A percentile compares a stretch with the other conserved stretches of the same genome.
These are phyloP conservation scores for Leuciscus idus DNA, from an alignment of 2,113 vertebrate genomes.

Conservation along the genomic window DNA sequence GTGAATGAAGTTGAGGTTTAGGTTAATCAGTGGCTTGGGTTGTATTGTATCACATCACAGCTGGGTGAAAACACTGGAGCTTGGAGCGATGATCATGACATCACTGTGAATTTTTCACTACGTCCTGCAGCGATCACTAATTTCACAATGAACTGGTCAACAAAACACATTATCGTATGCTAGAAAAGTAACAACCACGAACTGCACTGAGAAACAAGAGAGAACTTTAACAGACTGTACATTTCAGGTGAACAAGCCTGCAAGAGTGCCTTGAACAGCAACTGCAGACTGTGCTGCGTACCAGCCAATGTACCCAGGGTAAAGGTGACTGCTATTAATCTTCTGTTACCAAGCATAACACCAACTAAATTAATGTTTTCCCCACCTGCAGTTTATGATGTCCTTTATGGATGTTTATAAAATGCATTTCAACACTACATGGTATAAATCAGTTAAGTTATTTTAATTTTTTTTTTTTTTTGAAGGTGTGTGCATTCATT, in stretches of 20 bases:
- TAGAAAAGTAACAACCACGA: conserved; percentile 57
- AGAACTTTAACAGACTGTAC: conserved; percentile 70
- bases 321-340: conserved; percentile 17
- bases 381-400: neutral
- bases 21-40: neutral
- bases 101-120: conserved; percentile 79
- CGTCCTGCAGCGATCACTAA: conserved; percentile 63
- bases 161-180: conserved; percentile 60
- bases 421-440: conserved; percentile 10
- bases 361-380: neutral
- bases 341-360: conserved; percentile 7
- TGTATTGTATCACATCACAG: neutral
- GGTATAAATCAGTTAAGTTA: neutral
- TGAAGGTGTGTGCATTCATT: neutral
- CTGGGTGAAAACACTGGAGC: neutral
- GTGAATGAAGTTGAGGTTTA: neutral
- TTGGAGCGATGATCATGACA: conserved; percentile 58
- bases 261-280: conserved; percentile 76
- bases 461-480: conserved; percentile 13
- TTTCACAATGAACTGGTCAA: conserved; percentile 59
- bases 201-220: conserved; percentile 60
- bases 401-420: neutral
- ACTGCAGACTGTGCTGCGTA: conserved; percentile 65
- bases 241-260: conserved; percentile 68
- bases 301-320: conserved; percentile 35